These are phyloP conservation scores for Synodontis membranacea DNA, from an alignment of 2,113 vertebrate genomes.

Conservation along the genomic window DNA sequence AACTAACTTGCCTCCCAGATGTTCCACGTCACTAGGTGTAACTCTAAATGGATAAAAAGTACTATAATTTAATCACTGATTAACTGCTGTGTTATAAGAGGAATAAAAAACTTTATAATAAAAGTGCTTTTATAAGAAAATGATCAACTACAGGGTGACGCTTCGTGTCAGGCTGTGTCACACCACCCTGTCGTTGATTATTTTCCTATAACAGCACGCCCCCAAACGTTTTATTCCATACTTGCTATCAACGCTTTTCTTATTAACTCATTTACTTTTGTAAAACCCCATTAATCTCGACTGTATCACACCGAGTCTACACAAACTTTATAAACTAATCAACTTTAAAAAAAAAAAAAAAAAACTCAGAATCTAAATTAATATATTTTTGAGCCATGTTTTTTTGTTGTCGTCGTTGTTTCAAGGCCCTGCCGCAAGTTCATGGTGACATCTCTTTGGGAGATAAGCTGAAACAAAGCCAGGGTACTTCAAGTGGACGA, in stretches of 20 bases:
- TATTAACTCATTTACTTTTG: neutral
- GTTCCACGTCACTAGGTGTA: no score
- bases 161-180: neutral
- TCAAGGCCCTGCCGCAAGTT: neutral
- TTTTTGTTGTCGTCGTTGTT: neutral
- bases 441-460: neutral
- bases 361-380: neutral
- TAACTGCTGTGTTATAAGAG: neutral
- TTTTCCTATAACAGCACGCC: neutral
- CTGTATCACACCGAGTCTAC: neutral
- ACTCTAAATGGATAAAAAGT: no score
- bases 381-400: neutral
- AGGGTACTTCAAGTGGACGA: neutral
- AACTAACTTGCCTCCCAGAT: no score
- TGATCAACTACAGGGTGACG: neutral
- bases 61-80: neutral
- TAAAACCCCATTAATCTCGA: neutral
- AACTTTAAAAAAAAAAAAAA: neutral
- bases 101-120: neutral
- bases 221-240: neutral
- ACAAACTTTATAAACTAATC: neutral
- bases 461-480: conserved; percentile 3
- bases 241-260: neutral
- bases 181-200: neutral
- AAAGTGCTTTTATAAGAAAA: neutral